Evolutionary conservation across 2,888 invertebrate genomes (phyloP), one percentile per base, ranked within the genome.

Genomic region (Smittia sp.): DNA sequence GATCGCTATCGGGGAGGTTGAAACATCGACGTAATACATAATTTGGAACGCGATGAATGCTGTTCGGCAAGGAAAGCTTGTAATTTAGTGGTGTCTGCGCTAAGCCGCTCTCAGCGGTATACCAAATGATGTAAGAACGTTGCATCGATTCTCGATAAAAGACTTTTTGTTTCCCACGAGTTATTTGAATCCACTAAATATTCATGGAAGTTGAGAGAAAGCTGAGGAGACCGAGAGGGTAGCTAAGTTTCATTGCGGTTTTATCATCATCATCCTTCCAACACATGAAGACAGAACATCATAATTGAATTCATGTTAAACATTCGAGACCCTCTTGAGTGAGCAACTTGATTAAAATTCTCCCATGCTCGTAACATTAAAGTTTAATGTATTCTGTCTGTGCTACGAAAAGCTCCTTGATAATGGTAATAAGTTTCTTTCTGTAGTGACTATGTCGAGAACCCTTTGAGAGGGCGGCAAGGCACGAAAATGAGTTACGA

Each of bases 241-340:
- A 32, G 9, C 32, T 6, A 32, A 32, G 32, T 32, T 32, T 32
- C 32, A 9, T 32, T 32, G 32, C 9, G 32, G 32, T 32, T 32
- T 13, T n/a, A n/a, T 15, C 46, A 46, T 15, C n/a, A 46, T 15
- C 46, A 46, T n/a, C 13, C 20, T 58, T 18, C 22, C 22, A 15
- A 52, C 7, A 22, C 7, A 58, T 58, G n/a, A 58, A 58, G n/a
- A 58, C 2, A 58, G 18, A 58, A 3, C 58, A 58, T 58, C 58
- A 52, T 58, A 58, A 58, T 58, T 58, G 58, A 58, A 58, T 58
- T 58, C n/a, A 58, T 58, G 58, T 18, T 58, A 58, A 58, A 22
- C 20, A 20, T 58, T 58, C 22, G 58, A 22, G 22, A 20, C 58
- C 58, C 11, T 52, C 15, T 22, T 22, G 18, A 58, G 18, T 22